Conservation (phyloP, 2,797 vertebrate species). For the Pseudochirops corinnae region DNA sequence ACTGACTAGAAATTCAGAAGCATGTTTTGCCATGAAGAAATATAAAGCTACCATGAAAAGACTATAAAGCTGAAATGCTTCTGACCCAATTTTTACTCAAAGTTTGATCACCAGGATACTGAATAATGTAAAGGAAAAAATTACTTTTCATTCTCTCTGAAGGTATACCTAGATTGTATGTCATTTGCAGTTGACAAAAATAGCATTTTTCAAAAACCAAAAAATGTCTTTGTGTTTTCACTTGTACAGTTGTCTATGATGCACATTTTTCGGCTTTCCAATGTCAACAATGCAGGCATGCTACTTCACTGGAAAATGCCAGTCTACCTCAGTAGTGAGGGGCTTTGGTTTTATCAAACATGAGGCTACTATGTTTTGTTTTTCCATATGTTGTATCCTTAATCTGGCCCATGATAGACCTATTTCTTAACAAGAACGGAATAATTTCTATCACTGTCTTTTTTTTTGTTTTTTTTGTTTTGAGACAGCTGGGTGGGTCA, state of each 20-base stretch:
- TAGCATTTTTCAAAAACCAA: not conserved
- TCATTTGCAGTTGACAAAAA: not conserved
- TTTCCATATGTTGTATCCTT: not conserved
- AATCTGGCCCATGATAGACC: not conserved
- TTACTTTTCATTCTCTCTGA: not conserved
- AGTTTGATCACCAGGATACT: not conserved
- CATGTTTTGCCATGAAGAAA: not conserved
- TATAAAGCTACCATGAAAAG: not conserved
- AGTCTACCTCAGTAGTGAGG: not conserved
- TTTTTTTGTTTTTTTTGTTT: too few species aligned
- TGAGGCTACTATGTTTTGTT: not conserved
- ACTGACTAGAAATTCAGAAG: constrained; percentile 21
- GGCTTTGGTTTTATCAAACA: not conserved
- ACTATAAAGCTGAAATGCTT: not conserved
- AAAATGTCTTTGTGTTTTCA: not conserved
- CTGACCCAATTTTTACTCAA: not conserved
- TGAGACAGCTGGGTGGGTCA: too few species aligned
- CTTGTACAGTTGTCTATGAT: not conserved
- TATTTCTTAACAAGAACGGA: not conserved
- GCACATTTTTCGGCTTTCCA: not conserved
- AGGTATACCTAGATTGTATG: not conserved
- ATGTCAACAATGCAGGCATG: not conserved
- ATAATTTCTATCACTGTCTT: not conserved
- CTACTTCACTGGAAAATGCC: not conserved
- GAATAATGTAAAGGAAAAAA: not conserved